These are phyloP conservation scores for Andricus quercusramuli DNA, from an alignment of 2,888 invertebrate genomes.

Conservation along the genomic window DNA sequence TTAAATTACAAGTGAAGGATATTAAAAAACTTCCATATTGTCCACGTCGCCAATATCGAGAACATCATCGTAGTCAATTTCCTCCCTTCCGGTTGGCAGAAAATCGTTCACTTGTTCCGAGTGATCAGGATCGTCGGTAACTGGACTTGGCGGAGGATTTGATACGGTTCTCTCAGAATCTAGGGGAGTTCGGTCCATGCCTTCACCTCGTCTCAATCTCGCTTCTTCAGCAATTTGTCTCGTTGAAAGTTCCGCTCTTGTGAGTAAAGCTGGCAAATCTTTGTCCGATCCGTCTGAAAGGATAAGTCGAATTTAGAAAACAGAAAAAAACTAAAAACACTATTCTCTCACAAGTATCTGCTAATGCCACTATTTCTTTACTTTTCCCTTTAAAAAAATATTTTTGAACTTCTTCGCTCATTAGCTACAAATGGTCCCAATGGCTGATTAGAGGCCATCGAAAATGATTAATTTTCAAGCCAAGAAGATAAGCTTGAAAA, in stretches of 20 bases:
- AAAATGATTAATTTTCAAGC: no score
- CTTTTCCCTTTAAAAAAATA: no score
- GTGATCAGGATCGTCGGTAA: constrained; percentile 83
- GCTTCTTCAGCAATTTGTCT: constrained; percentile 81
- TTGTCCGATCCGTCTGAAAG: constrained; percentile 78
- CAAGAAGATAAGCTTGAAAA: no score
- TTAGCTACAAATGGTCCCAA: no score
- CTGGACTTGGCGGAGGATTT: constrained; percentile 91
- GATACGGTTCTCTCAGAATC: constrained; percentile 80
- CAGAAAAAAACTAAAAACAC: neutral
- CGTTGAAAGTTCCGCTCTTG: constrained; percentile 82
- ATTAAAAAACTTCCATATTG: constrained; percentile 86
- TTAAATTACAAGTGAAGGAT: constrained; percentile 2
- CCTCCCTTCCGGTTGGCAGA: constrained; percentile 69
- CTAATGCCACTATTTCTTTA: no score
- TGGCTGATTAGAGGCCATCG: no score
- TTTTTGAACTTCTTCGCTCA: no score
- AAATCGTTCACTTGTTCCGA: constrained; percentile 62
- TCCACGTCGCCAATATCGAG: constrained; percentile 86
- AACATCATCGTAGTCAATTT: constrained; percentile 84
- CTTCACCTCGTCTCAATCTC: constrained; percentile 76
- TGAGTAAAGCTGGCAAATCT: constrained; percentile 83
- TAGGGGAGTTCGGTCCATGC: constrained; percentile 72
- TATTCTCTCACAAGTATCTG: no score
- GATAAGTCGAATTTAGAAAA: constrained; percentile 42